A percentile compares a stretch with the other conserved stretches of the same genome.
Evolutionary conservation across 2,113 vertebrate species (phyloP).

Genomic region (Stigmatopora nigra): DNA sequence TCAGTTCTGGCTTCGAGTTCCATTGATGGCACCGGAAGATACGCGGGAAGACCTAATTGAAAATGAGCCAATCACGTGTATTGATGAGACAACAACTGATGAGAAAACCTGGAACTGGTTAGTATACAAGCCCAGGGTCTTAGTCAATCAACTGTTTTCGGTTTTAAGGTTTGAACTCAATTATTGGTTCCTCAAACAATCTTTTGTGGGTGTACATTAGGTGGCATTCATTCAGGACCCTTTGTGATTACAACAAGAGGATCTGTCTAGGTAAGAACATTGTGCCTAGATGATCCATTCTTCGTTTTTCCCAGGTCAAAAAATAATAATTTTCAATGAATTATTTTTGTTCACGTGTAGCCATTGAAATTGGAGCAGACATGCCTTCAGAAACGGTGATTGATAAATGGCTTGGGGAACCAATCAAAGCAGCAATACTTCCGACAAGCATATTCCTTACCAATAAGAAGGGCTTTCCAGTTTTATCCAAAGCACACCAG

Average conservation of each 20-base stretch:
- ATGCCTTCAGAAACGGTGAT: conserved; percentile 80
- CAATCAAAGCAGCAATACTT: conserved; percentile 86
- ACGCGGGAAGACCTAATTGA: conserved; percentile 80
- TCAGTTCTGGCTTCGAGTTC: conserved; percentile 88
- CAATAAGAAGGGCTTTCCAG: conserved; percentile 91
- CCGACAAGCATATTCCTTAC: conserved; percentile 88
- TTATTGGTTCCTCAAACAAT: conserved; percentile 31
- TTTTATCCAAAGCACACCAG: conserved; percentile 86
- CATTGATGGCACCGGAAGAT: conserved; percentile 77
- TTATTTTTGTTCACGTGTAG: conserved; percentile 52
- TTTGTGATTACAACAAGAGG: conserved; percentile 92
- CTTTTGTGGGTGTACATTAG: conserved; percentile 53
- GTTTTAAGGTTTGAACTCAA: conserved; percentile 10
- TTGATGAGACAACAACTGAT: conserved; percentile 65
- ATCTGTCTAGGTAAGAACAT: conserved; percentile 80
- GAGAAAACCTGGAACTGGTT: conserved; percentile 83
- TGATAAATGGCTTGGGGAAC: conserved; percentile 89
- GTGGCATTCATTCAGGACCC: conserved; percentile 87
- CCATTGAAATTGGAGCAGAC: conserved; percentile 81
- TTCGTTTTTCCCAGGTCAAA: conserved; percentile 1
- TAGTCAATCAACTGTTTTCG: neutral
- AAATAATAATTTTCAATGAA: neutral
- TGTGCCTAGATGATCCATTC: neutral
- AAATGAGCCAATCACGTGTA: conserved; percentile 66
- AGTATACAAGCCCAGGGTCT: conserved; percentile 29